Evolutionary conservation across 2,797 vertebrate species (phyloP).

Genomic region (Echeneis naucrates): DNA sequence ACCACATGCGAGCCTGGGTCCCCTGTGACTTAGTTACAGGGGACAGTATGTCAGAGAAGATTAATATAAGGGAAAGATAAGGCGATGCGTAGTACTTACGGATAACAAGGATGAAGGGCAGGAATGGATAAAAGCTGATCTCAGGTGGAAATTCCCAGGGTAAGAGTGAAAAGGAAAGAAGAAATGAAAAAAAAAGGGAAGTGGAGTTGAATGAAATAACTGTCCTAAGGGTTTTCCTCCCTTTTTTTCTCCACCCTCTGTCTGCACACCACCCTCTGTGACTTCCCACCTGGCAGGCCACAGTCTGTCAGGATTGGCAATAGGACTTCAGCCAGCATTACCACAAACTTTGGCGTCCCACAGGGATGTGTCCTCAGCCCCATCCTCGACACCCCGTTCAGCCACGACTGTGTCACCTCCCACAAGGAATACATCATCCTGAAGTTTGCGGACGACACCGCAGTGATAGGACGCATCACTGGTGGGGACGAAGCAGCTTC

Average conservation of each 20-base stretch:
- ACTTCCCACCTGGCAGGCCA: too few species aligned
- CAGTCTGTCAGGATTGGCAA: too few species aligned
- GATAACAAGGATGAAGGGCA: constrained; percentile 30
- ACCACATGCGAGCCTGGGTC: constrained; percentile 39
- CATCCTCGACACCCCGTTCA: too few species aligned
- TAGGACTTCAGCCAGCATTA: too few species aligned
- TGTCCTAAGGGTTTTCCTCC: constrained; percentile 17
- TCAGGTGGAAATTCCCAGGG: constrained; percentile 37
- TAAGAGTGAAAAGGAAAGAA: neutral
- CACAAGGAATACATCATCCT: too few species aligned
- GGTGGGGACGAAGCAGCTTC: too few species aligned
- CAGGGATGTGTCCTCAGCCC: too few species aligned
- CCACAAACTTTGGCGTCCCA: too few species aligned
- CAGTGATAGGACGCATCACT: too few species aligned
- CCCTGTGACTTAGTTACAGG: constrained; percentile 54
- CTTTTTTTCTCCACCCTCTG: constrained; percentile 16
- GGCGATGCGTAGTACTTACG: constrained; percentile 15
- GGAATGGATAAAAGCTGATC: constrained; percentile 45
- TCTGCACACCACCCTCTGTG: too few species aligned
- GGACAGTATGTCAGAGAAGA: constrained; percentile 51
- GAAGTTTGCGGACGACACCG: too few species aligned
- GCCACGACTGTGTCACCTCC: too few species aligned
- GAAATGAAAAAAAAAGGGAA: neutral
- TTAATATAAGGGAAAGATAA: constrained; percentile 48
- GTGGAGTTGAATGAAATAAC: constrained; percentile 17